phyloP scores from a whole-genome alignment of 53 echinoderm and acorn worm genomes.

The Astropecten irregularis region DNA sequence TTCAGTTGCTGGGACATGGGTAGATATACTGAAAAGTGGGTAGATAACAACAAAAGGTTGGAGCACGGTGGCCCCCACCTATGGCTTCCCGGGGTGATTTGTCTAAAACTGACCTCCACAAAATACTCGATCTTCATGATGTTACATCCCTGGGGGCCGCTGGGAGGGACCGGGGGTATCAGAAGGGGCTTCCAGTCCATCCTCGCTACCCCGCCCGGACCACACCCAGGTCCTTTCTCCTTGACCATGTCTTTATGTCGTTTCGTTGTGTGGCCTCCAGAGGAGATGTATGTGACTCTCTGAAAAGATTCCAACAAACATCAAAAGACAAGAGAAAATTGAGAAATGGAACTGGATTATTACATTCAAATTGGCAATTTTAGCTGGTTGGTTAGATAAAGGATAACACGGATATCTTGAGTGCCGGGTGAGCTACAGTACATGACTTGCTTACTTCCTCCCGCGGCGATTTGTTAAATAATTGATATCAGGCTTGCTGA shows the following conservation, averaged over 20 bases:
- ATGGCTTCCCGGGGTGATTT: too few relatives aligned
- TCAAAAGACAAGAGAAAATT: too few relatives aligned
- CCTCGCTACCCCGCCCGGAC: background rate
- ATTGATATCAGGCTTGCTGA: too few relatives aligned
- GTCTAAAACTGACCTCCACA: slow-evolving; percentile 34
- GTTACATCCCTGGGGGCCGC: slow-evolving; percentile 30
- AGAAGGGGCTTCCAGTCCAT: slow-evolving; percentile 20
- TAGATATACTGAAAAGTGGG: background rate
- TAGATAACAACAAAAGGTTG: background rate
- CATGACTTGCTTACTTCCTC: too few relatives aligned
- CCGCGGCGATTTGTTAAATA: too few relatives aligned
- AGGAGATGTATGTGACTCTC: background rate
- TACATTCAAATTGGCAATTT: too few relatives aligned
- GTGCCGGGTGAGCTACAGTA: too few relatives aligned
- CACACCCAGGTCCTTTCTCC: slow-evolving; percentile 6
- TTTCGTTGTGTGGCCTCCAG: background rate
- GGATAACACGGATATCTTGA: too few relatives aligned
- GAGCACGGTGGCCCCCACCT: too few relatives aligned
- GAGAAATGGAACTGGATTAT: too few relatives aligned
- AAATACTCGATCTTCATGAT: slow-evolving; percentile 40
- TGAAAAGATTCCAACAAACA: background rate
- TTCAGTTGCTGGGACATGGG: background rate
- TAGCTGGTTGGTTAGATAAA: too few relatives aligned
- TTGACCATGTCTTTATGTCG: background rate
- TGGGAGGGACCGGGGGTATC: slow-evolving; percentile 37